These are phyloP conservation scores for Cydia amplana DNA, from an alignment of 1,140 invertebrate species.

Conservation along the genomic window DNA sequence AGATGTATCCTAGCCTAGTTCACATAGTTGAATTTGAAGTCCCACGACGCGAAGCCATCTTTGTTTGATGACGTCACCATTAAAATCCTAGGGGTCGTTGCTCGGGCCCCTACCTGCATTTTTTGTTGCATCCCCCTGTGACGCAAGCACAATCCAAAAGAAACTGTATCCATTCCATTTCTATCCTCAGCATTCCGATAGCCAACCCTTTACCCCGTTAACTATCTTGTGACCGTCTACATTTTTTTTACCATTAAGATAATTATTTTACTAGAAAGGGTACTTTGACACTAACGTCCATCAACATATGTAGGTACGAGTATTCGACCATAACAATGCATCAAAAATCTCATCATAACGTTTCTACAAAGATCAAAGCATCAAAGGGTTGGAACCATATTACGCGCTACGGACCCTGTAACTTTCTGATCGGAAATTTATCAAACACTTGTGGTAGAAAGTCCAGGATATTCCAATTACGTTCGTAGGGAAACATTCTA, in stretches of 20 bases:
- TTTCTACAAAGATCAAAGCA: background rate
- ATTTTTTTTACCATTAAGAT: background rate
- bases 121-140: constrained; percentile 72
- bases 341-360: background rate
- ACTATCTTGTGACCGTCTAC: background rate
- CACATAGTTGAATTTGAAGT: constrained; percentile 45
- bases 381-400: background rate
- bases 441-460: background rate
- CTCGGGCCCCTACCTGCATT: constrained; percentile 74
- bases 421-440: background rate
- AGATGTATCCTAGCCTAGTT: constrained; percentile 15
- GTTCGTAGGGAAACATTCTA: background rate
- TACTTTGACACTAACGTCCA: background rate
- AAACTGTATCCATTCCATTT: constrained; percentile 41
- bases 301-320: too few species aligned
- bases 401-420: background rate
- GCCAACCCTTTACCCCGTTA: constrained; percentile 7
- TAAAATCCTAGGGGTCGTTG: constrained; percentile 70
- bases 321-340: too few species aligned
- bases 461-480: background rate
- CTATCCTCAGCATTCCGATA: constrained; percentile 10
- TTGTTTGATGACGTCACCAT: constrained; percentile 63
- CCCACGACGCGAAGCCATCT: constrained; percentile 43
- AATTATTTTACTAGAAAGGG: too few species aligned
- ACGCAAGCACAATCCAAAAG: constrained; percentile 57